A percentile compares a stretch with the other conserved stretches of the same genome.
phyloP scores from a whole-genome alignment of 2,113 vertebrate genomes.

The Mustela nigripes region DNA sequence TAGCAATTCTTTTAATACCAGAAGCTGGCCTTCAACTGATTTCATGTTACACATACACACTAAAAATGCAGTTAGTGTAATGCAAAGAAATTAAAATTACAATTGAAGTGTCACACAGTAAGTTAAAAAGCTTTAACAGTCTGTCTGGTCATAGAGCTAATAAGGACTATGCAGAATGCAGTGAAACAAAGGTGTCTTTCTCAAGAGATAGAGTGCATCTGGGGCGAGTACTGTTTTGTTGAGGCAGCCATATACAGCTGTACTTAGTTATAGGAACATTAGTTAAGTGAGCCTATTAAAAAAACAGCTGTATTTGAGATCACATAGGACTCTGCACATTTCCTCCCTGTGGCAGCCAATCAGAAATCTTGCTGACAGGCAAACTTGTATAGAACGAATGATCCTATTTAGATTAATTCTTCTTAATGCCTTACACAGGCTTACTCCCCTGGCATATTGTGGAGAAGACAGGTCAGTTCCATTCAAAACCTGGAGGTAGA shows the following conservation, averaged over 20 bases:
- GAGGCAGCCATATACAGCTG: background rate
- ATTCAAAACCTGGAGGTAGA: slow-evolving; percentile 69
- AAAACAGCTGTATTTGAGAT: slow-evolving; percentile 74
- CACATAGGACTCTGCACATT: slow-evolving; percentile 78
- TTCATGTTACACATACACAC: slow-evolving; percentile 76
- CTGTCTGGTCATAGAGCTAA: slow-evolving; percentile 72
- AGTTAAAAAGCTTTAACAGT: slow-evolving; percentile 77
- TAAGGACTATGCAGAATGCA: slow-evolving; percentile 51
- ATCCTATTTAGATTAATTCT: slow-evolving; percentile 83
- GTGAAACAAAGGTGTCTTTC: slow-evolving; percentile 70
- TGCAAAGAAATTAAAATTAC: slow-evolving; percentile 83
- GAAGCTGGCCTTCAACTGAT: slow-evolving; percentile 80
- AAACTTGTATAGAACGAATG: slow-evolving; percentile 80
- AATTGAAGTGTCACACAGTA: slow-evolving; percentile 74
- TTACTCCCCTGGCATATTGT: slow-evolving; percentile 72
- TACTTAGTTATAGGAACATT: slow-evolving; percentile 65
- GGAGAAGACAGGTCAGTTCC: slow-evolving; percentile 57
- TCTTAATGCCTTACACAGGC: slow-evolving; percentile 74
- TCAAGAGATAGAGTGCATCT: slow-evolving; percentile 31
- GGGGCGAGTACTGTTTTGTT: slow-evolving; percentile 14
- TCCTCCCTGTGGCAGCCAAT: slow-evolving; percentile 77
- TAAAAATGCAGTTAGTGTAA: slow-evolving; percentile 80
- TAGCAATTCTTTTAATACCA: slow-evolving; percentile 79
- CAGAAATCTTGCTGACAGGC: slow-evolving; percentile 85
- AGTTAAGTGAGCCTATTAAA: slow-evolving; percentile 72